These are phyloP conservation scores for Chaetorhynchus papuensis DNA, from an alignment of 2,113 vertebrate genomes.

Conservation along the genomic window DNA sequence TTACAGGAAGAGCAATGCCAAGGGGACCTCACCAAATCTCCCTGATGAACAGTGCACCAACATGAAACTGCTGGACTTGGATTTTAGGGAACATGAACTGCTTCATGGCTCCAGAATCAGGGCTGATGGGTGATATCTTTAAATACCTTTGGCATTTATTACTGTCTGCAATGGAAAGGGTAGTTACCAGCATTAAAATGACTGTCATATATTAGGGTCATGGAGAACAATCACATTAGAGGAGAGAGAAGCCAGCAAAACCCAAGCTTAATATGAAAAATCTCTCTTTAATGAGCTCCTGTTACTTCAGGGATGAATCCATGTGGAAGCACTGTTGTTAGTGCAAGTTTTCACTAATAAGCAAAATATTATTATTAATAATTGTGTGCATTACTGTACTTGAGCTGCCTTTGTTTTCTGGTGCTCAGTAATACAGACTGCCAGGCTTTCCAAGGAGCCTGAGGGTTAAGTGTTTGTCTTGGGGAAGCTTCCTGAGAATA, in stretches of 20 bases:
- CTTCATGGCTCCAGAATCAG: not conserved
- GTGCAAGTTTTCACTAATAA: not conserved
- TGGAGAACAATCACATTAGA: not conserved
- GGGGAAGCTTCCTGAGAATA: slow-evolving; percentile 4
- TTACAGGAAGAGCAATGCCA: not conserved
- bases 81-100: not conserved
- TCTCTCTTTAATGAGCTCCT: not conserved
- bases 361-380: not conserved
- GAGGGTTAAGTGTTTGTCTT: not conserved
- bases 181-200: not conserved
- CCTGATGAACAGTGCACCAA: not conserved
- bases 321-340: not conserved
- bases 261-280: not conserved
- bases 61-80: not conserved
- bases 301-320: not conserved
- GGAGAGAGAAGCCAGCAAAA: not conserved
- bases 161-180: not conserved
- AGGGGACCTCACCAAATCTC: not conserved
- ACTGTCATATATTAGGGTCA: not conserved
- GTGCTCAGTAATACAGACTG: not conserved
- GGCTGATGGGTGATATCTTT: not conserved
- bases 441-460: not conserved
- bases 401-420: not conserved
- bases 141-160: not conserved
- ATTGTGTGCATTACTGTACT: not conserved